Base-by-base conservation (phyloP, 2,888 invertebrate species). In the Julus scandinavius region DNA sequence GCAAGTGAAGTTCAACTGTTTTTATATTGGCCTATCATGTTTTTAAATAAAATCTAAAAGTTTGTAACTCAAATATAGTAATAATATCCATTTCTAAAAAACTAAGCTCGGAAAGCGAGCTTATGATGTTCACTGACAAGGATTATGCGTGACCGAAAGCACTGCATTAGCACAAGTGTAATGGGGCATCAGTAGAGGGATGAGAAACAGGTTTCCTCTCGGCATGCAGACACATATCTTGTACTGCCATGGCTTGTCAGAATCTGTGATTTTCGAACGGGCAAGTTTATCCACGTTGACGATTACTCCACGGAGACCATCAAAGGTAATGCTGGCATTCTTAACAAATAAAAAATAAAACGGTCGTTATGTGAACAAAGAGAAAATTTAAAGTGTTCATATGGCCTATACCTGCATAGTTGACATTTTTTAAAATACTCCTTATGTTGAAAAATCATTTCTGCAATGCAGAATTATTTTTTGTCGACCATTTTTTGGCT, bases 221-320 rank as follows among this genome's bases (percentile, higher is more conserved):
- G 97, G 97, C 96, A 97, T 97, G 91, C 97, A 97, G 0, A 97
- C 95, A 90, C 97, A 98, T 0, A 98, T 94, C 92, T 97, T 97
- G 91, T 95, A 97, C 91, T 97, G 97, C n/a, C 89, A 89, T 40
- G 89, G 89, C 50, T 89, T 89, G 20, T 83, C 85, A 54, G 85
- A 87, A 13, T 89, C 87, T 41, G 88, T 87, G 58, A 89, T 89
- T 87, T 89, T 90, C 1, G 90, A 63, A 63, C n/a, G 58, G 1
- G 91, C 91, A 9, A 91, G 87, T 87, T 90, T 90, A 85, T 90
- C 90, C 17, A 90, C 90, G 15, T 90, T 90, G 6, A 91, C 89
- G 88, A 90, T 90, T 9, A 91, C 90, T 11, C 91, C 91, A 6
- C 89, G 88, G 40, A 89, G 89, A n/a, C 91, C 91, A 85, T 90